These are phyloP conservation scores for Phylloscopus trochilus DNA, from an alignment of 2,113 vertebrate genomes.

Conservation along the genomic window DNA sequence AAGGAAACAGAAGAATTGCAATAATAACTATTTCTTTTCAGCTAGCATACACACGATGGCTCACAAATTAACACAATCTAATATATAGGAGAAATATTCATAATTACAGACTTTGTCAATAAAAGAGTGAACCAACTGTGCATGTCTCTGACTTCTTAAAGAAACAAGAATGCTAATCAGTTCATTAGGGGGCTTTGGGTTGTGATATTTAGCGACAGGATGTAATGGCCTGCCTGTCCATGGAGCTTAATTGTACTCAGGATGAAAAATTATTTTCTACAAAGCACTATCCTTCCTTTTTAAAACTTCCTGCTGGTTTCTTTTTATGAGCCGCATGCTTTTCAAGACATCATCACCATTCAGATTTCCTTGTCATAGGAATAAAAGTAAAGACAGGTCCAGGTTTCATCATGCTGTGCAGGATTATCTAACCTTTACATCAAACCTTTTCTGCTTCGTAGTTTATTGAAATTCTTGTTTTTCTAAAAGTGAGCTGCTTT, in stretches of 20 bases:
- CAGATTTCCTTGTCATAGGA: conserved; percentile 58
- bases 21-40: conserved; percentile 65
- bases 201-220: conserved; percentile 75
- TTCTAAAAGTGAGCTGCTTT: conserved; percentile 46
- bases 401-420: conserved; percentile 52
- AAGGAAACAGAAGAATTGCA: conserved; percentile 68
- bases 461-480: conserved; percentile 57
- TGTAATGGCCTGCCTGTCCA: conserved; percentile 65
- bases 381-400: conserved; percentile 52
- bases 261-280: conserved; percentile 72
- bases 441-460: conserved; percentile 48
- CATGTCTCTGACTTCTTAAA: conserved; percentile 71
- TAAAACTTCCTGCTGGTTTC: conserved; percentile 69
- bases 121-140: conserved; percentile 73
- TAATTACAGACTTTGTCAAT: conserved; percentile 75
- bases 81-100: conserved; percentile 69
- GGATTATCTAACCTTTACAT: conserved; percentile 69
- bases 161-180: conserved; percentile 78
- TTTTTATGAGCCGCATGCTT: conserved; percentile 70
- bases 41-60: conserved; percentile 49
- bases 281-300: conserved; percentile 66
- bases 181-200: conserved; percentile 75
- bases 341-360: conserved; percentile 68
- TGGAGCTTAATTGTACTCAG: conserved; percentile 68
- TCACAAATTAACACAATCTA: conserved; percentile 62